Conservation (phyloP, 2,113 vertebrate genomes). For the Notechis scutatus region DNA sequence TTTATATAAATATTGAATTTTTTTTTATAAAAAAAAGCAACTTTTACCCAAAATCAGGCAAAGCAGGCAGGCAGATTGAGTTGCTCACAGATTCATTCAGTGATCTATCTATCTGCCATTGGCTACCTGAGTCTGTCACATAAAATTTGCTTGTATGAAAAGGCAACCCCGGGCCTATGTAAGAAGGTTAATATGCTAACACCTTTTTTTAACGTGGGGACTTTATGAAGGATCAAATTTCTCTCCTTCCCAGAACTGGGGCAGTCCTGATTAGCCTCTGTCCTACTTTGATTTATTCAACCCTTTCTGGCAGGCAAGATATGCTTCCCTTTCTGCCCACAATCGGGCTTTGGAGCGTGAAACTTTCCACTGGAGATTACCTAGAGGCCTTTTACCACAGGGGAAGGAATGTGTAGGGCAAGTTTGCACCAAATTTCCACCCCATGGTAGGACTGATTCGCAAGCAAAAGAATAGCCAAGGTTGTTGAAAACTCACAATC, state of each 20-base stretch:
- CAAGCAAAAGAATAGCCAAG: slow-evolving; percentile 45
- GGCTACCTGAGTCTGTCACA: no score
- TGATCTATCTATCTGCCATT: no score
- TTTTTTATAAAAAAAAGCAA: no score
- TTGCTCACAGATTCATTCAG: no score
- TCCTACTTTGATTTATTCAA: neutral
- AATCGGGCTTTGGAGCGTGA: neutral
- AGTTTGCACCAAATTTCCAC: neutral
- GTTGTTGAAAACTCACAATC: slow-evolving; percentile 48
- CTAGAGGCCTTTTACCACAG: neutral
- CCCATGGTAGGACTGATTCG: neutral
- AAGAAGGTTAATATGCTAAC: neutral
- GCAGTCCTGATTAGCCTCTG: neutral
- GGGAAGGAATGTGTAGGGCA: neutral
- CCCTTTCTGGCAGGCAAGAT: neutral
- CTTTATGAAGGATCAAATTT: neutral
- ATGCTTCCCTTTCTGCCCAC: neutral
- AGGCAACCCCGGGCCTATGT: no score
- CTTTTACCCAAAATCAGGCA: no score
- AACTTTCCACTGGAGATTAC: no score
- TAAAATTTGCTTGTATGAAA: no score
- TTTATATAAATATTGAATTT: no score
- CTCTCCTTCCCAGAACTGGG: neutral
- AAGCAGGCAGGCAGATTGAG: no score
- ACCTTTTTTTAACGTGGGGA: neutral